A percentile compares a stretch with the other conserved stretches of the same genome.
These are phyloP conservation scores for Athene cunicularia DNA, from an alignment of 2,113 vertebrate species.

Conservation along the genomic window DNA sequence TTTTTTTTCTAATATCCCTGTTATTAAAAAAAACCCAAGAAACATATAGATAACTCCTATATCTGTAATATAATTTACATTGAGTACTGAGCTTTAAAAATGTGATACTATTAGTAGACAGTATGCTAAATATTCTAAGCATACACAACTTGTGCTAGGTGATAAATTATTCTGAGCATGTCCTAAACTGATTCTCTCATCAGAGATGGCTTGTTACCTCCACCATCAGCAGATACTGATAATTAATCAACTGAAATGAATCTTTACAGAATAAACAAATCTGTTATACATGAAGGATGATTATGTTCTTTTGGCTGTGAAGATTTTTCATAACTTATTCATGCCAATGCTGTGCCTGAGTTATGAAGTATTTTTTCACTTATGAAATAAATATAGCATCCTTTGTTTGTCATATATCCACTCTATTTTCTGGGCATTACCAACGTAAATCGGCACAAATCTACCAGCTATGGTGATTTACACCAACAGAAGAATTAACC, in stretches of 20 bases:
- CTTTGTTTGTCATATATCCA: slow-evolving; percentile 60
- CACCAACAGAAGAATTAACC: slow-evolving; percentile 3
- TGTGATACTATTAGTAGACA: slow-evolving; percentile 7
- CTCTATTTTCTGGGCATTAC: slow-evolving; percentile 33
- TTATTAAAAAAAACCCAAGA: background rate
- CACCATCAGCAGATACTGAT: slow-evolving; percentile 80
- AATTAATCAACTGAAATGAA: slow-evolving; percentile 85
- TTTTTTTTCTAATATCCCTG: background rate
- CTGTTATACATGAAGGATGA: slow-evolving; percentile 82
- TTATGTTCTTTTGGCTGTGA: slow-evolving; percentile 79
- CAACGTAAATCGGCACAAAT: background rate
- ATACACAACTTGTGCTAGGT: slow-evolving; percentile 62
- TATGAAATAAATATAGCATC: slow-evolving; percentile 69
- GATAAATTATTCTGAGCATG: slow-evolving; percentile 81
- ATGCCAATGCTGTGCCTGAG: slow-evolving; percentile 66
- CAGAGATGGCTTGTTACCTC: slow-evolving; percentile 77
- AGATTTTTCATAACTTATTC: slow-evolving; percentile 81
- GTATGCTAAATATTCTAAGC: slow-evolving; percentile 73
- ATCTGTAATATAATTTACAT: slow-evolving; percentile 12
- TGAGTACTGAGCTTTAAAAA: slow-evolving; percentile 17
- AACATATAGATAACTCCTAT: background rate
- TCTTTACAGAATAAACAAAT: slow-evolving; percentile 85
- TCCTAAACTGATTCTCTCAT: slow-evolving; percentile 78
- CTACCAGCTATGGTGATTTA: background rate
- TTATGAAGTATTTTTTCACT: slow-evolving; percentile 69